Evolutionary conservation across 1,140 invertebrate genomes (phyloP).

Genomic region (Neuroterus valhalla): DNA sequence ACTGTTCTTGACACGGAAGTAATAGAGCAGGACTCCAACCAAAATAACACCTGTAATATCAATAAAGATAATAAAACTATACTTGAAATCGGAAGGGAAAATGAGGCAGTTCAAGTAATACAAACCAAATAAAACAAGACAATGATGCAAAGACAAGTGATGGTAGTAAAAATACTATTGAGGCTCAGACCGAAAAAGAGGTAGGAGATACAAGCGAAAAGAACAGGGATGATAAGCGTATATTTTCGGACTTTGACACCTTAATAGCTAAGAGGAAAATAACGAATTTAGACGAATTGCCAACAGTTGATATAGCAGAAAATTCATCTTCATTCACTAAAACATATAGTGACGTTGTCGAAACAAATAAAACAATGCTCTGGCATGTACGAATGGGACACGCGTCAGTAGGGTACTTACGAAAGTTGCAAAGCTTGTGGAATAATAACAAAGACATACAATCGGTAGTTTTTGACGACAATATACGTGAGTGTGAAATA

Average conservation of each 20-base stretch:
- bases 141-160: too few relatives aligned
- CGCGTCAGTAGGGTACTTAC: too few relatives aligned
- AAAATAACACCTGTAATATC: too few relatives aligned
- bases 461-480: too few relatives aligned
- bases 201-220: not conserved
- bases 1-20: not conserved
- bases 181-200: not conserved
- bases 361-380: not conserved
- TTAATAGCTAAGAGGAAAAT: not conserved
- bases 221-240: not conserved
- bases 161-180: not conserved
- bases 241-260: not conserved
- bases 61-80: too few relatives aligned
- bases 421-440: too few relatives aligned
- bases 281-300: not conserved
- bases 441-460: too few relatives aligned
- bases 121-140: too few relatives aligned
- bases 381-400: too few relatives aligned
- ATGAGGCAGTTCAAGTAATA: too few relatives aligned
- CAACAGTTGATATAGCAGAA: not conserved
- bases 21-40: not conserved
- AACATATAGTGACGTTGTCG: not conserved
- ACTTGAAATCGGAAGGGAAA: too few relatives aligned
- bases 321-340: not conserved
- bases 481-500: too few relatives aligned